Base-by-base conservation (phyloP, 2,888 invertebrate genomes). In the Nomada ruficornis region DNA sequence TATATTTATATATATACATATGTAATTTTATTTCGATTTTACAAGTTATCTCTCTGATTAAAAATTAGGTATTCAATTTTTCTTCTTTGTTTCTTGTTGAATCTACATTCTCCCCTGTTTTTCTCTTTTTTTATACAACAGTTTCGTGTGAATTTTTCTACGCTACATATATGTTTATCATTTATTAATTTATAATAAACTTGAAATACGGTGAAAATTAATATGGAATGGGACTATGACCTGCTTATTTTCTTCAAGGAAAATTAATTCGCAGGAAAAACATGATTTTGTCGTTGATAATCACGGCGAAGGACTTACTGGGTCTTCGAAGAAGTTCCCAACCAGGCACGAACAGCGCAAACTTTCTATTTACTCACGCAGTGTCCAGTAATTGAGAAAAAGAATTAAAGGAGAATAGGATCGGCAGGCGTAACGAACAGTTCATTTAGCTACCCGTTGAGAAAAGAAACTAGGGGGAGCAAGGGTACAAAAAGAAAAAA, bases 391-490 rank as follows among this genome's bases (percentile, higher is more conserved):
- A 80, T 71, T 55, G 81, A 63, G 63, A 55, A 68, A 72, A 80
- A 52, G 80, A 80, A 80, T 68, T 63, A 71, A 72, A 57, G 26
- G 55, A 36, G 57, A 72, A 80, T 18, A 52, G 62, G 62, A 55
- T 72, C 80, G 60, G 67, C 55, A 55, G 52, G 62, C 52, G 69
- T 69, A 69, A 47, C 74, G 71, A 71, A 47, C 75, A 73, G 82
- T 81, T 82, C 82, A 75, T 82, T 82, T 82, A 67, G 82, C 70
- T 52, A 63, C 67, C 60, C 59, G 47, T 44, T 67, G n/a, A 23
- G 15, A 50, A 26, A 29, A 15, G n/a, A 20, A 55, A 42, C 5
- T 3, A 57, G n/a, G 20, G 44, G 36, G 11, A 60, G 50, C 23
- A n/a, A 29, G 54, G 18, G 52, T 11, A 47, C 47, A 15, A 47